A percentile compares a stretch with the other conserved stretches of the same genome.
Conservation (phyloP, 2,797 vertebrate genomes). For the Prunella strophiata region DNA sequence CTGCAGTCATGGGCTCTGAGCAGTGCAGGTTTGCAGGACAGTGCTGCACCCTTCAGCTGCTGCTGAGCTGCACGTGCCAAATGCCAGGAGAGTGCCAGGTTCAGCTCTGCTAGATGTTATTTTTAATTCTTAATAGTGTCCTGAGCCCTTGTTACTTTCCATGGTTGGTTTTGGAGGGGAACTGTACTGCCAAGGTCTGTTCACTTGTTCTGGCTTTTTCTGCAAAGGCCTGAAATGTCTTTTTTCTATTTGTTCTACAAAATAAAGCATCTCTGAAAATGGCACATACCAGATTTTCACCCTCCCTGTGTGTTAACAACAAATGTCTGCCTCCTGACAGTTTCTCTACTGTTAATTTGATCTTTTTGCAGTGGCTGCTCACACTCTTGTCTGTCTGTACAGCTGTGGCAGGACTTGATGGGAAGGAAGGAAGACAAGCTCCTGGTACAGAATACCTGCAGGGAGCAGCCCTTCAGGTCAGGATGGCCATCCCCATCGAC, state of each 20-base stretch:
- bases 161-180: background rate
- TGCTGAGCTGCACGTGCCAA: background rate
- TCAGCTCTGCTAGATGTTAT: background rate
- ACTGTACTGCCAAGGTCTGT: conserved; percentile 35
- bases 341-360: background rate
- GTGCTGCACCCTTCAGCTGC: accelerated
- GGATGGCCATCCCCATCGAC: background rate
- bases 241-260: conserved; percentile 36
- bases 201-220: conserved; percentile 51
- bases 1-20: accelerated
- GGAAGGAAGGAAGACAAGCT: background rate
- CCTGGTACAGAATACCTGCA: background rate
- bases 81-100: background rate
- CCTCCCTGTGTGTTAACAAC: conserved; percentile 37
- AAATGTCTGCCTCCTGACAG: conserved; percentile 9
- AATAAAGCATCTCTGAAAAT: conserved; percentile 13
- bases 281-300: conserved; percentile 9
- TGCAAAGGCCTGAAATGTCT: conserved; percentile 29
- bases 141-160: conserved; percentile 45
- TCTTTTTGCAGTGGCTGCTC: background rate
- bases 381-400: background rate
- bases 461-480: background rate
- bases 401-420: background rate
- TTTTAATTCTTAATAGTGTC: conserved; percentile 34
- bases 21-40: background rate